These are phyloP conservation scores for Slavum lentiscoides DNA, from an alignment of 2,888 invertebrate genomes.

Conservation along the genomic window DNA sequence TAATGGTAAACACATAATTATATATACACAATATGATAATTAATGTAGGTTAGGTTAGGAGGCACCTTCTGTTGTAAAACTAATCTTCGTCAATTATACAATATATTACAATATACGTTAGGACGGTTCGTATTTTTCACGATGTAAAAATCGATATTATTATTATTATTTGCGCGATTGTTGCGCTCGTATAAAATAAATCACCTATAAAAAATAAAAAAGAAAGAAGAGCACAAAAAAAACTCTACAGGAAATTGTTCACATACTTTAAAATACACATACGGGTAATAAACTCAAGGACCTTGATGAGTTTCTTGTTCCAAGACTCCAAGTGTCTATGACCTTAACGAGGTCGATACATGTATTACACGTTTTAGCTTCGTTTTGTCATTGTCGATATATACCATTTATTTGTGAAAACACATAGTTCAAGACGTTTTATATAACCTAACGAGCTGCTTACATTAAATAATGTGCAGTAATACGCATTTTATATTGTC, in stretches of 20 bases:
- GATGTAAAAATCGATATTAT: no score
- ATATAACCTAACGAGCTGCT: no score
- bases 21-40: no score
- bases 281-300: constrained; percentile 44
- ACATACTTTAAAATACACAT: constrained; percentile 19
- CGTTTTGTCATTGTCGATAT: constrained; percentile 7
- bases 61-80: not conserved
- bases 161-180: not conserved
- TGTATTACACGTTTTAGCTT: constrained; percentile 6
- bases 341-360: constrained; percentile 52
- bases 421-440: not conserved
- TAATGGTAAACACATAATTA: no score
- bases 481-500: no score
- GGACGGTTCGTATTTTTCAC: not conserved
- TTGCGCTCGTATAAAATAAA: not conserved
- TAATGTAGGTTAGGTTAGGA: not conserved
- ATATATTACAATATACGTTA: not conserved
- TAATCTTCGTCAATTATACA: not conserved
- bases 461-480: no score
- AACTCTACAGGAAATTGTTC: constrained; percentile 22
- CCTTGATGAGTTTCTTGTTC: constrained; percentile 51
- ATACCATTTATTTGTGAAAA: not conserved
- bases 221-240: no score
- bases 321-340: constrained; percentile 47
- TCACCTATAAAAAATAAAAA: not conserved